Percentiles rank a stretch among this genome's conserved stretches.
Evolutionary conservation across 1,140 invertebrate species (phyloP).

Genomic region (Alviniconcha marisindica): DNA sequence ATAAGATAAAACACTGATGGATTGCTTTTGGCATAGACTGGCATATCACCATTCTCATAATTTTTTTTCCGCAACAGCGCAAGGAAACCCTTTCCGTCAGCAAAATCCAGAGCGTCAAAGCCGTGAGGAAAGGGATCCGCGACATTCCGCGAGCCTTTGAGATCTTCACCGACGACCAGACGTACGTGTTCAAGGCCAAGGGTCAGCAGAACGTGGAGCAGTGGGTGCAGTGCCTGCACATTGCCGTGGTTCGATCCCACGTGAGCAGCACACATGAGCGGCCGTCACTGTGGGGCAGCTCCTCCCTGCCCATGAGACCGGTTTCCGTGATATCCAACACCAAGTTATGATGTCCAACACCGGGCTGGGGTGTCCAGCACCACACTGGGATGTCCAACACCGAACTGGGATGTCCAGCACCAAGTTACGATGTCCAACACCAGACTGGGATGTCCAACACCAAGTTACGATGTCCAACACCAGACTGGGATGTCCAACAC

Average conservation of each 20-base stretch:
- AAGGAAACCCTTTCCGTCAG: slow-evolving; percentile 81
- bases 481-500: too few species aligned
- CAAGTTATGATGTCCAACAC: not conserved
- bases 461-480: too few species aligned
- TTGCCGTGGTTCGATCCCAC: slow-evolving; percentile 66
- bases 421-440: too few species aligned
- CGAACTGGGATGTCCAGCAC: too few species aligned
- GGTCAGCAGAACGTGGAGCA: slow-evolving; percentile 96
- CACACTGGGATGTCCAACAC: too few species aligned
- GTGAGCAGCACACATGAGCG: not conserved
- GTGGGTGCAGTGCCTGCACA: slow-evolving; percentile 82
- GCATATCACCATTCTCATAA: too few species aligned
- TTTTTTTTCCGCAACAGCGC: slow-evolving; percentile 57
- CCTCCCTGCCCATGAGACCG: not conserved
- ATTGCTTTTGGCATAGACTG: too few species aligned
- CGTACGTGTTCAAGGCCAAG: slow-evolving; percentile 94
- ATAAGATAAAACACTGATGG: too few species aligned
- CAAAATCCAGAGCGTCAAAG: slow-evolving; percentile 94
- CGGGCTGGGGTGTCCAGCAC: too few species aligned
- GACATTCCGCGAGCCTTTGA: slow-evolving; percentile 95
- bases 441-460: too few species aligned
- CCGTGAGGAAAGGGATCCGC: slow-evolving; percentile 83
- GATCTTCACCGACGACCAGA: slow-evolving; percentile 93
- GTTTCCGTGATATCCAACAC: slow-evolving; percentile 3
- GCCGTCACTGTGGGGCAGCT: not conserved